Conservation (phyloP, 2,113 vertebrate genomes). For the Prinia subflava region DNA sequence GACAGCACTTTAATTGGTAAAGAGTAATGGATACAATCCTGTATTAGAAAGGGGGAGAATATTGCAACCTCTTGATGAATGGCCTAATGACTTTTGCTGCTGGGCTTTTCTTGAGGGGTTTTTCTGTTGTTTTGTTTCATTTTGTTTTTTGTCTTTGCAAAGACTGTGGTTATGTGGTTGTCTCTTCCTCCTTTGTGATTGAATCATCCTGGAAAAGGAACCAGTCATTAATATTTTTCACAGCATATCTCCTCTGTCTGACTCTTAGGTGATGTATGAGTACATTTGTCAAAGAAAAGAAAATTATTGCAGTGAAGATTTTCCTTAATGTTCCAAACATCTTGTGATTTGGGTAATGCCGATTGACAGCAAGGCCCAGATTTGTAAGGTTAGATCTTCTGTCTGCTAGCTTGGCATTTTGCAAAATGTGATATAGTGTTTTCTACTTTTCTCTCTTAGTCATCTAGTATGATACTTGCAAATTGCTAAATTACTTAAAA, state of each 20-base stretch:
- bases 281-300: not conserved
- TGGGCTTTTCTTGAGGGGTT: too few relatives aligned
- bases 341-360: not conserved
- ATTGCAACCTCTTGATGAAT: not conserved
- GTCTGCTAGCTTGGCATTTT: not conserved
- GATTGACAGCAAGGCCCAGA: not conserved
- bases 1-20: not conserved
- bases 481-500: conserved; percentile 9
- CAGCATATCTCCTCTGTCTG: not conserved
- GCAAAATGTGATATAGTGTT: not conserved
- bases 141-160: not conserved
- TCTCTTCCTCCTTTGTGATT: not conserved
- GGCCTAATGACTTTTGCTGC: not conserved
- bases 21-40: not conserved
- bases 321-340: not conserved
- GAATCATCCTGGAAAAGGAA: not conserved
- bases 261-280: not conserved
- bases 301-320: not conserved
- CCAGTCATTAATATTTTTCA: not conserved
- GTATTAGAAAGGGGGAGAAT: not conserved
- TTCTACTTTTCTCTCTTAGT: not conserved
- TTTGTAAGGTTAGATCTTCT: not conserved
- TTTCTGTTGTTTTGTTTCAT: not conserved
- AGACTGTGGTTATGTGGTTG: not conserved
- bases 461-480: not conserved